Evolutionary conservation across 2,888 invertebrate species (phyloP), one percentile per base, ranked within the genome.

Genomic region (Thera britannica): DNA sequence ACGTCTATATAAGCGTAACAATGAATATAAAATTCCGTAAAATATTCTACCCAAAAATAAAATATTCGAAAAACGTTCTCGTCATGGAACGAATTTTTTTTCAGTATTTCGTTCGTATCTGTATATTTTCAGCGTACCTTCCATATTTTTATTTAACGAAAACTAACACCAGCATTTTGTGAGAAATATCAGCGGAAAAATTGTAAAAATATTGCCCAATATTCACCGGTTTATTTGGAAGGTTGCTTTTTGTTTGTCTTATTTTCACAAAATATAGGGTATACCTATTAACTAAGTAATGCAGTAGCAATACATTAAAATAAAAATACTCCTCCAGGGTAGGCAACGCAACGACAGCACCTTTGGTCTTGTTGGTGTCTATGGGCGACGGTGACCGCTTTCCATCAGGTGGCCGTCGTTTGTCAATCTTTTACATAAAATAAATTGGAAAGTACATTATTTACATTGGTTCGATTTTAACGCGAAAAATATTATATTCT

Each of bases 61-160:
- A 23, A 36, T 36, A 56, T 52, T 52, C 52, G 36, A 6, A 36
- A 55, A 55, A 11, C 34, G 36, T 63, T 35, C 49, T 23, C 38
- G 51, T 44, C 12, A 38, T 57, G 49, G 23, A 38, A 52, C 44
- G 44, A 58, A 58, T 62, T 41, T 62, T 56, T 35, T 55, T 62
- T 35, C 54, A 9, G 38, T 56, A 55, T 56, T 61, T 46, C 23
- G 12, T 54, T 52, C 52, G 11, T 36, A 54, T 46, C 58, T 52
- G 2, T 63, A 51, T 51, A 34, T 57, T 64, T 63, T 12, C 49
- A 49, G 41, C 58, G 58, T 44, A 52, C 49, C 38, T 11, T 49
- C 49, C 58, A 52, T 58, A 52, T 58, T 38, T 64, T 64, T 58
- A 41, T 63, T 51, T 9, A 64, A 36, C 64, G n/a, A 34, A 34